Conservation (phyloP, 2,888 invertebrate species). For the Rhingia rostrata region DNA sequence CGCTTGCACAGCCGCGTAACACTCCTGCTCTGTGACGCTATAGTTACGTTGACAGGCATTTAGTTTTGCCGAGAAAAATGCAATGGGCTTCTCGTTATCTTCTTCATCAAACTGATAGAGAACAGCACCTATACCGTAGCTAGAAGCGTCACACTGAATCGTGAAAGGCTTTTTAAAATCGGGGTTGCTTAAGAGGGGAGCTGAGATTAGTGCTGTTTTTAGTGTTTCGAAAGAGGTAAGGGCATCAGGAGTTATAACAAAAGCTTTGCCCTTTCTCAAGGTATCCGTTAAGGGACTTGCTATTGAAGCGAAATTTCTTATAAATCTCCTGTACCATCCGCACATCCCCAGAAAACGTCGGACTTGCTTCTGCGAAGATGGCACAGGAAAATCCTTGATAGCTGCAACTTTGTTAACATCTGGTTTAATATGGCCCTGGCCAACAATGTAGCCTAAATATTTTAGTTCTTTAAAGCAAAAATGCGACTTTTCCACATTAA, state of each 20-base stretch:
- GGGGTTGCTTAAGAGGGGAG: background rate
- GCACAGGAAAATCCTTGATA: background rate
- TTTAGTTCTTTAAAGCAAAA: background rate
- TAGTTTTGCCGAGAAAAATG: background rate
- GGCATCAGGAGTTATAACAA: background rate
- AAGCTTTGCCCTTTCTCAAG: background rate
- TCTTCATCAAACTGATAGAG: background rate
- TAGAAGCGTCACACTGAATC: background rate
- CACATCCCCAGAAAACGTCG: too few relatives aligned
- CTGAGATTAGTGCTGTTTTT: too few relatives aligned
- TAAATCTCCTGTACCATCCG: slow-evolving; percentile 14
- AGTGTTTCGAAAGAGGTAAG: too few relatives aligned
- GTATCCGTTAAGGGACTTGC: background rate
- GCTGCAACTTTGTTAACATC: background rate
- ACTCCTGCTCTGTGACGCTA: background rate
- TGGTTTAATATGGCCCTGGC: background rate
- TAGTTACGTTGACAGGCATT: background rate
- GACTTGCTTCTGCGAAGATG: too few relatives aligned
- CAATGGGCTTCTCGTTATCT: background rate
- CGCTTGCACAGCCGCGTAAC: background rate
- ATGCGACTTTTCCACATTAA: background rate
- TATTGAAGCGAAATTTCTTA: background rate
- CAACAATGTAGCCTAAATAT: background rate
- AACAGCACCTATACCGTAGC: background rate
- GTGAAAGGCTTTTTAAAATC: slow-evolving; percentile 1